Evolutionary conservation across 2,113 vertebrate species (phyloP), one percentile per base, ranked within the genome.

Genomic region (Corapipo altera): DNA sequence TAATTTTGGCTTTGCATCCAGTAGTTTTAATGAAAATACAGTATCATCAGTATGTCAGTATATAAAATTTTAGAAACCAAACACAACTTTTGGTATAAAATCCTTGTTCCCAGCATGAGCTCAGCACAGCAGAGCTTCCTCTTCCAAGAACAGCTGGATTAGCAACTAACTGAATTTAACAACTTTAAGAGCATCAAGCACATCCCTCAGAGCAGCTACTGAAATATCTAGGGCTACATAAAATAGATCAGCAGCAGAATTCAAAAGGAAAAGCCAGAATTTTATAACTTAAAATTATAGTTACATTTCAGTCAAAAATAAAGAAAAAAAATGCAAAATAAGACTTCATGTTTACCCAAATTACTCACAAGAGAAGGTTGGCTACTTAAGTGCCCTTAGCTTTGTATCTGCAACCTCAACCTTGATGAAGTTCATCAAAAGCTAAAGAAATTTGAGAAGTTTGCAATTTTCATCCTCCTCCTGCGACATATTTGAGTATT

Each of bases 381-480:
- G 35, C 18, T 69, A 12, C 35, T 19, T 9, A 18, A 9, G n/a
- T 10, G 30, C 24, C 5, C 0, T 5, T 2, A 30, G 24, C 17
- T 76, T 44, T 75, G 12, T 15, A 15, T 61, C 37, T 82, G 61
- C 11, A 8, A n/a, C n/a, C 43, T 44, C 6, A 11, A 78, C 66
- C 27, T 11, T 8, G 16, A 13, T 24, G 27, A 88, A 66, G 17
- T 48, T 54, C 22, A 85, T 21, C 55, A 21, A 41, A 67, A 86
- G 6, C 35, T 8, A 26, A 57, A 26, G 41, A 44, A 27, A 52
- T 11, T 41, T 23, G n/a, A 58, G 5, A 55, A 64, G 16, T 59
- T 46, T 28, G 24, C 41, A 22, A 2, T 73, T 84, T 39, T n/a
- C 72, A 80, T 12, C 51, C 32, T 84, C 46, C 19, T 74, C 64